Percentiles rank a stretch among this genome's conserved stretches.
Evolutionary conservation across 2,888 invertebrate species (phyloP).

Genomic region (Dioctria rufipes): DNA sequence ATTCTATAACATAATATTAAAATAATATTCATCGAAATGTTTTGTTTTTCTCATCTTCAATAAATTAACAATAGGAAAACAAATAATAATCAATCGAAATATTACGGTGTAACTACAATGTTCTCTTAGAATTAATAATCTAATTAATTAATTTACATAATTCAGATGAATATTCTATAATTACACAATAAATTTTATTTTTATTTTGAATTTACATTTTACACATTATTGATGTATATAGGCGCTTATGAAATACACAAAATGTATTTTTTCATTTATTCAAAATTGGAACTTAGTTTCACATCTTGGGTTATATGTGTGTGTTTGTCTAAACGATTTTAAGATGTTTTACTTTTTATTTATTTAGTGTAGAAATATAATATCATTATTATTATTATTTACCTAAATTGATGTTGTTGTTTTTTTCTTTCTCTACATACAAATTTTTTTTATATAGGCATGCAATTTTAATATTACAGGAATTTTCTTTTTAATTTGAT

Average conservation of each 20-base stretch:
- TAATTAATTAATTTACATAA: not conserved
- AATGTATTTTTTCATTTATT: too few relatives aligned
- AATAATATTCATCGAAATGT: not conserved
- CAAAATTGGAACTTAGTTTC: constrained; percentile 46
- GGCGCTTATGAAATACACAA: too few relatives aligned
- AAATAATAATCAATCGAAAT: constrained; percentile 38
- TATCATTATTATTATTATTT: not conserved
- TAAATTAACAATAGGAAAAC: constrained; percentile 49
- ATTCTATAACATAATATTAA: constrained; percentile 7
- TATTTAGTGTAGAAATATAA: constrained; percentile 22
- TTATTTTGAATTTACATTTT: constrained; percentile 25
- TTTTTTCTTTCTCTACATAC: not conserved
- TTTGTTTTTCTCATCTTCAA: constrained; percentile 8
- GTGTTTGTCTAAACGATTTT: constrained; percentile 14
- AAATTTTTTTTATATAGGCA: too few relatives aligned
- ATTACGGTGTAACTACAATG: not conserved
- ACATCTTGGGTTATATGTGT: too few relatives aligned
- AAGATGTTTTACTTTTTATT: not conserved
- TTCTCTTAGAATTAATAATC: constrained; percentile 9
- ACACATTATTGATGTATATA: not conserved
- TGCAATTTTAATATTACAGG: too few relatives aligned
- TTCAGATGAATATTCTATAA: constrained; percentile 28
- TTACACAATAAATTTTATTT: constrained; percentile 3
- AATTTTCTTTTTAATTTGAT: too few relatives aligned
- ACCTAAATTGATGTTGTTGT: not conserved